Conservation (phyloP, 2,797 vertebrate genomes). For the Uromys caudimaculatus region DNA sequence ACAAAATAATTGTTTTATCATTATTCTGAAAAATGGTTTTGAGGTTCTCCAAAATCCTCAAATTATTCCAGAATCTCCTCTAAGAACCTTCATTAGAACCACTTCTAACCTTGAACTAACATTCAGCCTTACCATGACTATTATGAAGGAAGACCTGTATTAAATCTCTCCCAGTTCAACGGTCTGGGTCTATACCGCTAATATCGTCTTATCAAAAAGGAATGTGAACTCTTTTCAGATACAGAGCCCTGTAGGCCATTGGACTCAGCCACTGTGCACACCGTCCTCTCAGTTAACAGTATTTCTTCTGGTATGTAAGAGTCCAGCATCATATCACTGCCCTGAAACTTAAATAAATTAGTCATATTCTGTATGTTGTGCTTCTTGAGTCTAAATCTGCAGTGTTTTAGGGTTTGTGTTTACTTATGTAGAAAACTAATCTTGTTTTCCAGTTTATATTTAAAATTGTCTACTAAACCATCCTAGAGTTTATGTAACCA, state of each 20-base stretch:
- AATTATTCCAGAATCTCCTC: background rate
- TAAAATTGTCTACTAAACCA: background rate
- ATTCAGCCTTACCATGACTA: background rate
- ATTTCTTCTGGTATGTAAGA: background rate
- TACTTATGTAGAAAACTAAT: background rate
- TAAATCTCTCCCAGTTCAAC: background rate
- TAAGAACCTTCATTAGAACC: background rate
- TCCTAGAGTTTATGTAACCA: background rate
- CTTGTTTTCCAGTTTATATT: background rate
- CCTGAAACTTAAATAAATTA: background rate
- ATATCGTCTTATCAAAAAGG: background rate
- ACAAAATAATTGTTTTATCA: background rate
- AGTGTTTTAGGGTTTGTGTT: background rate
- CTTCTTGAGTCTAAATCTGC: background rate
- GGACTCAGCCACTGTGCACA: background rate
- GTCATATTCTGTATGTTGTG: background rate
- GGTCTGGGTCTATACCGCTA: background rate
- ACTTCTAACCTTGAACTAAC: background rate
- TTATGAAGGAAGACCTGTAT: background rate
- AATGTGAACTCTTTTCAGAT: background rate
- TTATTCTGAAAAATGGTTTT: background rate
- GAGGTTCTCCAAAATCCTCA: background rate
- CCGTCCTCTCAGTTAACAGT: background rate
- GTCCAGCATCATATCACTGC: background rate
- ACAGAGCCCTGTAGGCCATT: background rate